phyloP scores from a whole-genome alignment of 2,888 invertebrate genomes.

The Biston betularia region DNA sequence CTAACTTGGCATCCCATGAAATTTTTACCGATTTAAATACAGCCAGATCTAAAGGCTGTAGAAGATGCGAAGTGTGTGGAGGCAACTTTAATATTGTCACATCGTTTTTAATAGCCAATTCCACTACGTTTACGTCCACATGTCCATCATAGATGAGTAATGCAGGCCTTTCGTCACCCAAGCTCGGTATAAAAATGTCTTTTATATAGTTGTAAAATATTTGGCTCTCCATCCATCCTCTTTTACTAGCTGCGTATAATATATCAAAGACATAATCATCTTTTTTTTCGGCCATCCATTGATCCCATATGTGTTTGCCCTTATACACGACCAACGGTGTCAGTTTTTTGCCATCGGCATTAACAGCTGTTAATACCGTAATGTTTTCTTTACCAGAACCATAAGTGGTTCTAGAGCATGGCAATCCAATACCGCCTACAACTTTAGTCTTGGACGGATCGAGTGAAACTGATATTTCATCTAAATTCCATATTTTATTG shows the following conservation, averaged over 20 bases:
- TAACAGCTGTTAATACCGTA: conserved; percentile 43
- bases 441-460: conserved; percentile 49
- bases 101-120: conserved; percentile 29
- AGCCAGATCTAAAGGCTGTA: conserved; percentile 42
- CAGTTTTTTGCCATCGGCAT: conserved; percentile 41
- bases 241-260: conserved; percentile 54
- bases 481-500: conserved; percentile 44
- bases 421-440: conserved; percentile 36
- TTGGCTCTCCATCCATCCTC: conserved; percentile 56
- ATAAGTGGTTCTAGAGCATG: conserved; percentile 38
- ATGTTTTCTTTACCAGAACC: conserved; percentile 46
- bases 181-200: conserved; percentile 49
- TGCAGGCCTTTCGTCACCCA: conserved; percentile 52
- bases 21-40: conserved; percentile 42
- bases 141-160: conserved; percentile 58
- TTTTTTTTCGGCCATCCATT: conserved; percentile 45
- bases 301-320: conserved; percentile 41
- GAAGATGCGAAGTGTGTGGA: conserved; percentile 39
- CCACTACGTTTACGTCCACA: conserved; percentile 31
- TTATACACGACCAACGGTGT: conserved; percentile 44
- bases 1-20: conserved; percentile 3
- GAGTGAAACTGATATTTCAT: conserved; percentile 43
- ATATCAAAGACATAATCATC: conserved; percentile 49
- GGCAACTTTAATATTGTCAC: conserved; percentile 41
- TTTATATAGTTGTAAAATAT: conserved; percentile 55